Conservation (phyloP, 1,140 invertebrate genomes). For the Hyles vespertilio region DNA sequence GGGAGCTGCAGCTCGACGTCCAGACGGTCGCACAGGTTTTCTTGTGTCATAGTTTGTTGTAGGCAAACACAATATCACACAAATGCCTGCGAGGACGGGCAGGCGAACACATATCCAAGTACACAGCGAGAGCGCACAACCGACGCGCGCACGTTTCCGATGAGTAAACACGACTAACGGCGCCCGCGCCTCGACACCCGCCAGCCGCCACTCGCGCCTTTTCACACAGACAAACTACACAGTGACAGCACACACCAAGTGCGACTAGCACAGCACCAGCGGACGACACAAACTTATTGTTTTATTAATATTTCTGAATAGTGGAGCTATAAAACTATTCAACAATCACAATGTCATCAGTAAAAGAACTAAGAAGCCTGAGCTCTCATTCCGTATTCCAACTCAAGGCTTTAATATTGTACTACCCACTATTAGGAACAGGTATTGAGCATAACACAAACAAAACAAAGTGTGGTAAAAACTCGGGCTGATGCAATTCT, state of each 20-base stretch:
- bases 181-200: slow-evolving; percentile 42
- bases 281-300: neutral
- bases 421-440: too few species aligned
- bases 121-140: slow-evolving; percentile 39
- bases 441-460: too few species aligned
- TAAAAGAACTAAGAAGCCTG: too few species aligned
- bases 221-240: neutral
- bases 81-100: slow-evolving; percentile 37
- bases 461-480: too few species aligned
- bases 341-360: too few species aligned
- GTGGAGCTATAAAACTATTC: too few species aligned
- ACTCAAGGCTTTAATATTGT: too few species aligned
- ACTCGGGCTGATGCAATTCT: too few species aligned
- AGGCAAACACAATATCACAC: slow-evolving; percentile 41
- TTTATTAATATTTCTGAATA: neutral
- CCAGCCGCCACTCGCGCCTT: slow-evolving; percentile 14
- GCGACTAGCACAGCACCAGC: neutral
- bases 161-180: slow-evolving; percentile 48
- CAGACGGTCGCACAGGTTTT: slow-evolving; percentile 41
- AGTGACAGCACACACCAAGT: neutral
- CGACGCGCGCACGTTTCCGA: slow-evolving; percentile 43
- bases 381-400: too few species aligned
- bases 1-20: slow-evolving; percentile 42
- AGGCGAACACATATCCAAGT: slow-evolving; percentile 53
- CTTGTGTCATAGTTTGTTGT: slow-evolving; percentile 56